Evolutionary conservation across 2,113 vertebrate genomes (phyloP).

Genomic region (Pan paniscus): DNA sequence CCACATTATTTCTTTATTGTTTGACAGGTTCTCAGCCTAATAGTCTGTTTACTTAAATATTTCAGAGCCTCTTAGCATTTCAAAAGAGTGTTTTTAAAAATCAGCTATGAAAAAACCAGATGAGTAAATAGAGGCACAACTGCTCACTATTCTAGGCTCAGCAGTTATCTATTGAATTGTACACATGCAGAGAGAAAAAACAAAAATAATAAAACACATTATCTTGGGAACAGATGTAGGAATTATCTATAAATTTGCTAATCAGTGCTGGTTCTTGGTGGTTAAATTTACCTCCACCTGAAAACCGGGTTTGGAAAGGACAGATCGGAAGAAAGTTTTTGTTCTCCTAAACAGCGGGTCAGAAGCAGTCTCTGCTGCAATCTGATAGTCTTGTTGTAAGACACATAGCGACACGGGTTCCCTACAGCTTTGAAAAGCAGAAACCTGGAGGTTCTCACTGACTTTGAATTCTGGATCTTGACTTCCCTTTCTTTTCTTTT

Average conservation of each 20-base stretch:
- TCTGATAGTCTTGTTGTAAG: not conserved
- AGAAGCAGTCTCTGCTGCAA: not conserved
- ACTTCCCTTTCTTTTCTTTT: not conserved
- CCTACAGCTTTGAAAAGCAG: not conserved
- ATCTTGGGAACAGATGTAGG: not conserved
- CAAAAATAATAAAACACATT: not conserved
- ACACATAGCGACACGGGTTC: accelerated
- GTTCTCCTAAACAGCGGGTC: not conserved
- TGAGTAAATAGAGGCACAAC: constrained; percentile 42
- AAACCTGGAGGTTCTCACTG: not conserved
- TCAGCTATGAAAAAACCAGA: not conserved
- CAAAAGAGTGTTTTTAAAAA: constrained; percentile 54
- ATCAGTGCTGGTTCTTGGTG: not conserved
- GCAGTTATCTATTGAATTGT: constrained; percentile 18
- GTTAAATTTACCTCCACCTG: not conserved
- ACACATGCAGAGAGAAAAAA: not conserved
- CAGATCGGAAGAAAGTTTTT: not conserved
- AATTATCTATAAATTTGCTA: not conserved
- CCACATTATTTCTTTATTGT: constrained; percentile 43
- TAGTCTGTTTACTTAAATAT: constrained; percentile 69
- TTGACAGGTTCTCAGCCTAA: constrained; percentile 43
- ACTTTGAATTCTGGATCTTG: not conserved
- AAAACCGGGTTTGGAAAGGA: not conserved
- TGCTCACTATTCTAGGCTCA: not conserved
- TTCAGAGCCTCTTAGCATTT: constrained; percentile 55